Evolutionary conservation across 2,113 vertebrate genomes (phyloP), one percentile per base, ranked within the genome.

Genomic region (Ploceus nigricollis): DNA sequence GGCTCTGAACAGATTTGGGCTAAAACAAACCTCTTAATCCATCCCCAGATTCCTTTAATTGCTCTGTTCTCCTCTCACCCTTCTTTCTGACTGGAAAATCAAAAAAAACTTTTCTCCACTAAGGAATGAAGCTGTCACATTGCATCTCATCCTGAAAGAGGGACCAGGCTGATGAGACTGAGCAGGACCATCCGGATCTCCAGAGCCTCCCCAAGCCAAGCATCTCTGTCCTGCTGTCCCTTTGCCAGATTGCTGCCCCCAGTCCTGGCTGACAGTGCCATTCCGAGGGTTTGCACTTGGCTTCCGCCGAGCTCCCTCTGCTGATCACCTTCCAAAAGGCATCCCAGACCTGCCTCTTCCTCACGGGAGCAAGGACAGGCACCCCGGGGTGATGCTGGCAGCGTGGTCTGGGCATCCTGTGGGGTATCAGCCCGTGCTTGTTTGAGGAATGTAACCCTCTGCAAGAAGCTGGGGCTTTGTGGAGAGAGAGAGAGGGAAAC

Each of bases 261-360:
- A 45, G 6, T 2, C 24, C 47, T 9, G 69, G 57, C 12, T 82
- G 44, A 7, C 79, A 75, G 35, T 23, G 19, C 6, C 64, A 2
- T 40, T 10, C 14, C 9, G 30, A 72, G 22, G 13, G 45, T 42
- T 35, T 51, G 73, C 40, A 21, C 91, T 95, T 42, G 64, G 51
- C 88, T 97, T 92, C 95, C 86, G 20, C 58, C n/a, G 96, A 95
- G 94, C 94, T 93, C 97, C 97, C 94, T 93, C 96, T 96, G 93
- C 94, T 94, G 96, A 78, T 91, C 88, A 17, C 78, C 82, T 90
- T 44, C 56, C 53, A 77, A 83, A 96, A 80, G 44, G 44, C 92
- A 45, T 60, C 39, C 15, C 88, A 1, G n/a, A 6, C 8, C n/a
- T 5, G 44, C 13, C 6, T 23, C 40, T 1, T 44, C 28, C 18